Evolutionary conservation across 2,888 invertebrate genomes (phyloP).

Genomic region (Leucania comma): DNA sequence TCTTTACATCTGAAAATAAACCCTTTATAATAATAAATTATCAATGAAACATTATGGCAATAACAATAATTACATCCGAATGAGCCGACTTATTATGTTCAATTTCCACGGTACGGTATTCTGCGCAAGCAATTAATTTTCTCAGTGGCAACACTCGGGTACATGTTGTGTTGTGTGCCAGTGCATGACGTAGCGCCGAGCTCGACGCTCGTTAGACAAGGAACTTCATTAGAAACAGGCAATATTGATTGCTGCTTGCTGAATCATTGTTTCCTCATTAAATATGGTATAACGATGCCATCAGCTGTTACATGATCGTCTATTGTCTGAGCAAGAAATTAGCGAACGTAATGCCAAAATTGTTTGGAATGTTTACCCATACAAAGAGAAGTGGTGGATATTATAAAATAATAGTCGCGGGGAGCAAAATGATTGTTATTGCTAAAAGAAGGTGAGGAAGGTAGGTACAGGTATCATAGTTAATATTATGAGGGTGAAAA

Average conservation of each 20-base stretch:
- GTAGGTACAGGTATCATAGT: too few relatives aligned
- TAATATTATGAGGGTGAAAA: too few relatives aligned
- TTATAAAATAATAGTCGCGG: too few relatives aligned
- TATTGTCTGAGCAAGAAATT: neutral
- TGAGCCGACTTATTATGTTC: conserved; percentile 21
- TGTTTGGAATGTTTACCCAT: neutral
- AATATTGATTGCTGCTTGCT: conserved; percentile 48
- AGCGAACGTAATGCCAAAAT: neutral
- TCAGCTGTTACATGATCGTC: conserved; percentile 7
- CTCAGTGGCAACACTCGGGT: conserved; percentile 33
- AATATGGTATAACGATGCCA: conserved; percentile 42
- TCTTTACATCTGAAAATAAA: too few relatives aligned
- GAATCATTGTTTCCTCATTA: conserved; percentile 56
- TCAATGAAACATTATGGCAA: neutral
- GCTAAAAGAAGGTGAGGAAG: neutral
- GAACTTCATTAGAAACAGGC: conserved; percentile 49
- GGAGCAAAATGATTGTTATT: neutral
- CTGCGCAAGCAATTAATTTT: conserved; percentile 51
- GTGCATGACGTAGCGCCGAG: conserved; percentile 33
- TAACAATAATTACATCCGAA: conserved; percentile 14
- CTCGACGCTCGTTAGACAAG: conserved; percentile 49
- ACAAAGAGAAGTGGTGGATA: neutral
- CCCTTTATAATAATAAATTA: neutral
- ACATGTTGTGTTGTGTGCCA: conserved; percentile 40
- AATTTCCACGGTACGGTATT: conserved; percentile 10